A percentile compares a stretch with the other conserved stretches of the same genome.
Evolutionary conservation across 2,797 vertebrate genomes (phyloP).

Genomic region (Falco cherrug): DNA sequence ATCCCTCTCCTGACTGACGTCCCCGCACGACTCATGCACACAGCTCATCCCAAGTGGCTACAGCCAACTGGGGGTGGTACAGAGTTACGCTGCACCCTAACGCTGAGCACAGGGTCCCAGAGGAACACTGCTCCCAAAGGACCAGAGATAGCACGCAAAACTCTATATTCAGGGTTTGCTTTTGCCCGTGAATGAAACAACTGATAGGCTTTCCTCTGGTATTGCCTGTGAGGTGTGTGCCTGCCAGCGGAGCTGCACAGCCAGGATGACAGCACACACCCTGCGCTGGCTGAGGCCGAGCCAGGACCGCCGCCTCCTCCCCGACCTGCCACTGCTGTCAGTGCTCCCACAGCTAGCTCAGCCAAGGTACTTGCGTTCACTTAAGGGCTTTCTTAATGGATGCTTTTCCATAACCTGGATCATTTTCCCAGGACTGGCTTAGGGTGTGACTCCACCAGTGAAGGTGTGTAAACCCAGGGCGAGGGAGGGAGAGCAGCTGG

Average conservation of each 20-base stretch:
- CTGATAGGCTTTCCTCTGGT: background rate
- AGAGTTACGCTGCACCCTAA: fast-evolving
- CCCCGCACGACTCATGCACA: fast-evolving
- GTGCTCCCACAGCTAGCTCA: fast-evolving
- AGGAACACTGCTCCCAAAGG: background rate
- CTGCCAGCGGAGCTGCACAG: background rate
- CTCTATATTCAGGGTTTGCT: background rate
- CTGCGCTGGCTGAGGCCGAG: fast-evolving
- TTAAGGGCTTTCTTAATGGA: background rate
- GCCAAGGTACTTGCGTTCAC: background rate
- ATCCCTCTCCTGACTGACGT: background rate
- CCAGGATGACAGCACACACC: background rate
- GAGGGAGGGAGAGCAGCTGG: background rate
- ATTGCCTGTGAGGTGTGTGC: background rate
- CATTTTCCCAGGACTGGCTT: background rate
- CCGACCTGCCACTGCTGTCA: background rate
- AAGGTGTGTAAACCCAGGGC: fast-evolving
- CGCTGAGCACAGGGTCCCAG: background rate
- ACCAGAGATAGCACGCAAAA: background rate
- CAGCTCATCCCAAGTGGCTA: background rate
- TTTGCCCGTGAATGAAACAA: background rate
- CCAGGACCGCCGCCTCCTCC: background rate
- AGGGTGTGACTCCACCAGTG: background rate
- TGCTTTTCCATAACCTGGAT: background rate
- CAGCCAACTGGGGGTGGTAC: background rate